A percentile compares a stretch with the other conserved stretches of the same genome.
Evolutionary conservation across 37 sponge, comb jelly and placozoan genomes (phyloP).

Genomic region (Chondrosia reniformis): DNA sequence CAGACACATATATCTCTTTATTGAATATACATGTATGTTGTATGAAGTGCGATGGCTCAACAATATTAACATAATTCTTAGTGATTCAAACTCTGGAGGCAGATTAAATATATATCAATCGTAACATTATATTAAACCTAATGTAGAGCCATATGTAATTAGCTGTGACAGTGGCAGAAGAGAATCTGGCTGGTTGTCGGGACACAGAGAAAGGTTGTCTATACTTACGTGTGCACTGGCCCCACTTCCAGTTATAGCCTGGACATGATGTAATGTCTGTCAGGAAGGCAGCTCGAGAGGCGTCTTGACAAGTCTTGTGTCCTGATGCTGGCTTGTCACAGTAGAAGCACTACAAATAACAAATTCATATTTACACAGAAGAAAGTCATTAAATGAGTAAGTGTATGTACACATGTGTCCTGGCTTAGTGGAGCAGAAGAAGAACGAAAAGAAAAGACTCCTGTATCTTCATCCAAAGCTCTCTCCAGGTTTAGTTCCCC

Average conservation of each 20-base stretch:
- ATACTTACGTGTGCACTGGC: conserved; percentile 13
- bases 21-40: too few relatives aligned
- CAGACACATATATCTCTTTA: too few relatives aligned
- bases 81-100: too few relatives aligned
- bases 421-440: not conserved
- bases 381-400: not conserved
- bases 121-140: too few relatives aligned
- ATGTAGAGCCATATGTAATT: too few relatives aligned
- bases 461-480: not conserved
- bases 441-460: not conserved
- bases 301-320: not conserved
- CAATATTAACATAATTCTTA: too few relatives aligned
- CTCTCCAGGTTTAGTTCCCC: not conserved
- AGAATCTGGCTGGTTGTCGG: too few relatives aligned
- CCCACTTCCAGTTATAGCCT: conserved; percentile 24
- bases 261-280: not conserved
- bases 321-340: not conserved
- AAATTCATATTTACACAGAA: not conserved
- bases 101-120: too few relatives aligned
- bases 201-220: too few relatives aligned
- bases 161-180: too few relatives aligned
- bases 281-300: not conserved
- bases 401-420: not conserved
- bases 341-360: conserved; percentile 7
- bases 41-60: too few relatives aligned